Conservation (phyloP, 2,888 invertebrate genomes). For the Heliconius cydno region DNA sequence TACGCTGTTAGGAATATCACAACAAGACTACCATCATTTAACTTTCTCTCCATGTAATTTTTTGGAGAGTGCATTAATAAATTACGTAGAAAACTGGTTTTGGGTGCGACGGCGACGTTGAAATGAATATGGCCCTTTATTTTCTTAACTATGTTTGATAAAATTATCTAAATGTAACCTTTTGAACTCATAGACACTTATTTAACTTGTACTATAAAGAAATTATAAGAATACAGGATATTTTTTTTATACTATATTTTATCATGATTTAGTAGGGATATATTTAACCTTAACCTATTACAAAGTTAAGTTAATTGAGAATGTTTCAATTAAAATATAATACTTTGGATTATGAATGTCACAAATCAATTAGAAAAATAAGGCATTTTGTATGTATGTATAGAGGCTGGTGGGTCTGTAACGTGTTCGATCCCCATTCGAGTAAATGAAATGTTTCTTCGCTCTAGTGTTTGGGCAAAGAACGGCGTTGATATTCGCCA, state of each 20-base stretch:
- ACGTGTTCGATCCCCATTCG: too few species aligned
- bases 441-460: too few species aligned
- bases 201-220: conserved; percentile 8
- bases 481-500: too few species aligned
- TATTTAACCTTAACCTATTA: background rate
- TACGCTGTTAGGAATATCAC: background rate
- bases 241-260: background rate
- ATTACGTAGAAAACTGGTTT: conserved; percentile 20
- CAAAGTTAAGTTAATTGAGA: background rate
- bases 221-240: background rate
- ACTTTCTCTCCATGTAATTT: conserved; percentile 24
- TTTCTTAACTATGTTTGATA: conserved; percentile 24
- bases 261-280: background rate
- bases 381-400: background rate
- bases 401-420: too few species aligned
- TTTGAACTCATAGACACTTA: conserved; percentile 25
- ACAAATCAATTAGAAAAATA: background rate
- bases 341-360: background rate
- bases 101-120: conserved; percentile 1
- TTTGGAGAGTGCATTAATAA: conserved; percentile 19
- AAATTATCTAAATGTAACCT: conserved; percentile 18
- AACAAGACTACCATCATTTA: conserved; percentile 6
- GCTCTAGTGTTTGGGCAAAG: too few species aligned
- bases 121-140: conserved; percentile 21
- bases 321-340: background rate